phyloP scores from a whole-genome alignment of 64 coral and sea anemone species.

The Stichodactyla mertensii region DNA sequence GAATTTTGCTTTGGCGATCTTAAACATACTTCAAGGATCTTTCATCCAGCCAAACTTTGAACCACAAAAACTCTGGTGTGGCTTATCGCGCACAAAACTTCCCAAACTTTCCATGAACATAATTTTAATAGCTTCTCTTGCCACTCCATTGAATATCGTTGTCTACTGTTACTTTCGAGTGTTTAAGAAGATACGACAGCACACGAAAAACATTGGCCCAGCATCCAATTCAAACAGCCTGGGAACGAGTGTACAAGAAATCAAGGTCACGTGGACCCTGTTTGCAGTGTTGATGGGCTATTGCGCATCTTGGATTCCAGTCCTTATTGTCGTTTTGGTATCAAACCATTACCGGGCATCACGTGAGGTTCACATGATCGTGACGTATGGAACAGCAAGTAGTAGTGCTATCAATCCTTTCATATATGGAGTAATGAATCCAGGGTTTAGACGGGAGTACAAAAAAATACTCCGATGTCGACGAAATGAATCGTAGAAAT shows the following conservation, averaged over 20 bases:
- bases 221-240: not conserved
- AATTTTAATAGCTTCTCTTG: not conserved
- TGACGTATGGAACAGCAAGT: not conserved
- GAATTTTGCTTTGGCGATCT: not conserved
- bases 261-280: not conserved
- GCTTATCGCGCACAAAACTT: no score
- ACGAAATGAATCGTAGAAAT: no score
- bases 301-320: constrained; percentile 1
- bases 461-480: not conserved
- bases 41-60: no score
- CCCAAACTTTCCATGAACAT: no score
- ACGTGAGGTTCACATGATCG: not conserved
- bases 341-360: not conserved
- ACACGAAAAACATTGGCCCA: not conserved
- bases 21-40: no score
- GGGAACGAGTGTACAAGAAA: constrained; percentile 4
- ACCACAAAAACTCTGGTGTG: no score
- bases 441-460: not conserved
- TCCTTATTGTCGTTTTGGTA: not conserved
- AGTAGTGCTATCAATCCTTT: constrained; percentile 2
- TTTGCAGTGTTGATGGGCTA: not conserved
- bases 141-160: not conserved
- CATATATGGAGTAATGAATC: not conserved
- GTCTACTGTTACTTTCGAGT: not conserved
- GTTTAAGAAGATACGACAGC: not conserved